These are phyloP conservation scores for Ectropis crepuscularia DNA, from an alignment of 2,888 invertebrate genomes.

Conservation along the genomic window DNA sequence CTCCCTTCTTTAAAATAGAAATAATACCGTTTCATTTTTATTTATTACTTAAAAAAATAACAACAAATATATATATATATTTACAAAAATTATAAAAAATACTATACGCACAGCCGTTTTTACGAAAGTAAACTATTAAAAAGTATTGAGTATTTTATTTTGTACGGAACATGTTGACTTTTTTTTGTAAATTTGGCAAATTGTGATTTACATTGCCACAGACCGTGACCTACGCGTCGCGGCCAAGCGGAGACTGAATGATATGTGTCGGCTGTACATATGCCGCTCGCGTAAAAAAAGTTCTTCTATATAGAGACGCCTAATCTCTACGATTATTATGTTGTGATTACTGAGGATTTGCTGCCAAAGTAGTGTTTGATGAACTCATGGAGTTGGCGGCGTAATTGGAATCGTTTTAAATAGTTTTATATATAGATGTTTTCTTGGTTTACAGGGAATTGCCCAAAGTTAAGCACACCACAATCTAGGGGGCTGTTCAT, in stretches of 20 bases:
- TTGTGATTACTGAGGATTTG: background rate
- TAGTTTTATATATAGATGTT: too few relatives aligned
- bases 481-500: too few relatives aligned
- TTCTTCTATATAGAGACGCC: conserved; percentile 2
- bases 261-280: background rate
- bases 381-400: too few relatives aligned
- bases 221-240: background rate
- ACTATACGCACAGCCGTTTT: conserved; percentile 4
- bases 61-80: background rate
- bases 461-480: too few relatives aligned
- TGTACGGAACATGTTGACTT: background rate
- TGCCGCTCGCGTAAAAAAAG: background rate
- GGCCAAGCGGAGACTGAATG: background rate
- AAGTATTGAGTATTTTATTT: conserved; percentile 2
- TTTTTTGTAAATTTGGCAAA: background rate
- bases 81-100: background rate
- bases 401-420: too few relatives aligned
- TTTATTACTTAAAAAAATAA: background rate
- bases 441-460: too few relatives aligned
- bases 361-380: background rate
- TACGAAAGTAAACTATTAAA: background rate
- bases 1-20: conserved; percentile 63
- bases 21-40: conserved; percentile 54
- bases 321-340: conserved; percentile 5
- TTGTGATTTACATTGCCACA: background rate